phyloP scores from a whole-genome alignment of 2,888 invertebrate genomes.

The Torymus auratus region DNA sequence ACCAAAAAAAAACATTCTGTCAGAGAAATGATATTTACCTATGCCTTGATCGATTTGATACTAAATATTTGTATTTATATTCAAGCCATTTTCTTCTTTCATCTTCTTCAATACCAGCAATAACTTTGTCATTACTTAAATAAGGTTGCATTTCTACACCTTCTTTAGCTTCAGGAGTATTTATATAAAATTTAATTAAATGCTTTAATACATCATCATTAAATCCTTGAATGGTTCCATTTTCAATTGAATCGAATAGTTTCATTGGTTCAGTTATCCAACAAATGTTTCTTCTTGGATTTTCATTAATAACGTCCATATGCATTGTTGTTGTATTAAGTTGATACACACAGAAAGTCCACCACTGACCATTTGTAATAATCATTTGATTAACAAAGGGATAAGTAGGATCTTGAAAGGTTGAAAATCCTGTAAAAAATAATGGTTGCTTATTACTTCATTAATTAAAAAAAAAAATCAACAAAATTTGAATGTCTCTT shows the following conservation, averaged over 20 bases:
- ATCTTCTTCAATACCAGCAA: slow-evolving; percentile 84
- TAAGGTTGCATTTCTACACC: slow-evolving; percentile 85
- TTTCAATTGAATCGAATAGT: slow-evolving; percentile 85
- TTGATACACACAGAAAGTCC: slow-evolving; percentile 94
- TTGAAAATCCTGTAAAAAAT: slow-evolving; percentile 84
- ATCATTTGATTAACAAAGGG: slow-evolving; percentile 93
- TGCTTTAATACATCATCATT: slow-evolving; percentile 87
- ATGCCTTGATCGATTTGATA: slow-evolving; percentile 83
- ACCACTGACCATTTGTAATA: slow-evolving; percentile 91
- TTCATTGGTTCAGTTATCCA: slow-evolving; percentile 86
- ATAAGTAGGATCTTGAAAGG: slow-evolving; percentile 92
- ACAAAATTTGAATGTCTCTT: too few relatives aligned
- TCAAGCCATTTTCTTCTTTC: slow-evolving; percentile 86
- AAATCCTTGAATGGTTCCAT: slow-evolving; percentile 84
- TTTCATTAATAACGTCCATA: slow-evolving; percentile 80
- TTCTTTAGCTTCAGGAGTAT: slow-evolving; percentile 81
- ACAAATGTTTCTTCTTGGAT: slow-evolving; percentile 87
- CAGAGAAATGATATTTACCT: slow-evolving; percentile 62
- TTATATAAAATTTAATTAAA: slow-evolving; percentile 86
- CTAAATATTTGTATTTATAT: slow-evolving; percentile 82
- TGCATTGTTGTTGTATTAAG: slow-evolving; percentile 89
- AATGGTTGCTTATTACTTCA: neutral
- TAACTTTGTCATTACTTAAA: slow-evolving; percentile 80
- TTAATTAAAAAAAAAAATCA: neutral
- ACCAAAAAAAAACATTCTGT: neutral